These are phyloP conservation scores for Pomacea canaliculata DNA, from an alignment of 2,888 invertebrate species.

Conservation along the genomic window DNA sequence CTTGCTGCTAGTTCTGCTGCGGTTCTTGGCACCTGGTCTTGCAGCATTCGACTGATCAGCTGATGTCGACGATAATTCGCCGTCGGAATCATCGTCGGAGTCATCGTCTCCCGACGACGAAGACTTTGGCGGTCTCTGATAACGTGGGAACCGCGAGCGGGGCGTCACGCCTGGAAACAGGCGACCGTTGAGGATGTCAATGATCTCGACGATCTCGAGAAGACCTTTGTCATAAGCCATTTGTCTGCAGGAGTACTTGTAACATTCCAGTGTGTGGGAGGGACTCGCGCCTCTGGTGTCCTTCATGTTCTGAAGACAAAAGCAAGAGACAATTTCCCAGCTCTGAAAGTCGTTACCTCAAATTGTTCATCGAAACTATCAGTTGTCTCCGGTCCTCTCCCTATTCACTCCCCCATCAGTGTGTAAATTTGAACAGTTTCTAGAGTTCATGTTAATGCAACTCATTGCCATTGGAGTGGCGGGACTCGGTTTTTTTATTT, in stretches of 20 bases:
- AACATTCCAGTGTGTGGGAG: conserved; percentile 36
- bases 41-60: conserved; percentile 16
- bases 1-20: too few species aligned
- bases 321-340: too few species aligned
- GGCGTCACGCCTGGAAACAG: conserved; percentile 52
- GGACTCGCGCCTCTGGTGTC: conserved; percentile 14
- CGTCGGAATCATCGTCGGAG: conserved; percentile 6
- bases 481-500: too few species aligned
- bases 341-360: too few species aligned
- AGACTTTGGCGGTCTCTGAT: conserved; percentile 44
- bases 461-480: too few species aligned
- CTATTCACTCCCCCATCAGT: too few species aligned
- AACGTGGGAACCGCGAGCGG: conserved; percentile 43
- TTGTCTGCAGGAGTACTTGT: conserved; percentile 58
- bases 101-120: not conserved
- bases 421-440: too few species aligned
- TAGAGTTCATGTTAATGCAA: too few species aligned
- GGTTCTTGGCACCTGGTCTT: not conserved
- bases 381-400: too few species aligned
- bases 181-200: conserved; percentile 61
- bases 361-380: too few species aligned
- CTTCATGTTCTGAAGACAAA: conserved; percentile 18
- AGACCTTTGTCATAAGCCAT: conserved; percentile 63
- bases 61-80: not conserved
- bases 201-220: conserved; percentile 60